Evolutionary conservation across 2,888 invertebrate genomes (phyloP).

Genomic region (Ophion ventricosus): DNA sequence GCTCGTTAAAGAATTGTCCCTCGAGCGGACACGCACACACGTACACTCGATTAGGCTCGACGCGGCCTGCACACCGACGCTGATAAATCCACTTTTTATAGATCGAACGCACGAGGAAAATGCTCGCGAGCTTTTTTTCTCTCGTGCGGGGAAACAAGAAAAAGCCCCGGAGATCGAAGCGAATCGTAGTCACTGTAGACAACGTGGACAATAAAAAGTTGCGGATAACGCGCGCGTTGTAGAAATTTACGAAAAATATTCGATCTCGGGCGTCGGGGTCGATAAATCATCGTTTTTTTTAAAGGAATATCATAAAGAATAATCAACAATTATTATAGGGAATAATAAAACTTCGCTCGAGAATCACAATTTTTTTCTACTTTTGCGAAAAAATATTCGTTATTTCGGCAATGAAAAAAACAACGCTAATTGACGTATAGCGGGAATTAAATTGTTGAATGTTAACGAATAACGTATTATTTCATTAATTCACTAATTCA

Average conservation of each 20-base stretch:
- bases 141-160: neutral
- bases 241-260: neutral
- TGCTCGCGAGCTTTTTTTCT: constrained; percentile 22
- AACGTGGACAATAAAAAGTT: neutral
- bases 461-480: neutral
- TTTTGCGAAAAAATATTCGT: no score
- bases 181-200: neutral
- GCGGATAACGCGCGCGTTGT: neutral
- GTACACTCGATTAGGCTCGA: constrained; percentile 55
- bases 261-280: neutral
- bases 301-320: no score
- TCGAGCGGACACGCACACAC: constrained; percentile 25
- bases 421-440: no score
- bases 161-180: neutral
- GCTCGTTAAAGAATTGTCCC: constrained; percentile 59
- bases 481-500: neutral
- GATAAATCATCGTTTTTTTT: neutral
- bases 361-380: no score
- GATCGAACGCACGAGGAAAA: constrained; percentile 54
- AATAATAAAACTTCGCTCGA: neutral
- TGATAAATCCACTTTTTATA: constrained; percentile 70
- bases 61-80: constrained; percentile 24
- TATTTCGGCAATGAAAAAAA: no score
- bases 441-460: no score
- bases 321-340: neutral